Conservation (phyloP, 2,888 invertebrate genomes). For the Electrophaes corylata region DNA sequence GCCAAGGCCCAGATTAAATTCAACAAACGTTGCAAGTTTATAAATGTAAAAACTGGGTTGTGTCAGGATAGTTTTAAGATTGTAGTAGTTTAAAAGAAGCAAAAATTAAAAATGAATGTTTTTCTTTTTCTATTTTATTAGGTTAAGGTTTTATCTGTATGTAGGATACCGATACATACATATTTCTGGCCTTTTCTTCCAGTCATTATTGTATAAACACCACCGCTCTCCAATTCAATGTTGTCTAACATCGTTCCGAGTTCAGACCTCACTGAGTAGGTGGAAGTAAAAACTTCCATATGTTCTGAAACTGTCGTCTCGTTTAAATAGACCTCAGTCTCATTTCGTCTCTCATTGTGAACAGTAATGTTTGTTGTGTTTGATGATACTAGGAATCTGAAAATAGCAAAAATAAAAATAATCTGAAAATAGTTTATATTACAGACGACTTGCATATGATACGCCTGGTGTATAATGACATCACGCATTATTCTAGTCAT, state of each 20-base stretch:
- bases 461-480: no score
- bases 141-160: no score
- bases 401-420: conserved; percentile 26
- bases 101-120: no score
- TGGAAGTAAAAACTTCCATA: conserved; percentile 60
- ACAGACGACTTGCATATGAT: no score
- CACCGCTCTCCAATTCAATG: conserved; percentile 57
- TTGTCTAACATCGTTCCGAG: conserved; percentile 39
- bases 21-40: no score
- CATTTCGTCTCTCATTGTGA: conserved; percentile 53
- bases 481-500: no score
- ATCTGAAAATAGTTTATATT: no score
- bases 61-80: no score
- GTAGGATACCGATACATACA: conserved; percentile 48
- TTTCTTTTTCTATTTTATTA: no score
- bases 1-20: no score
- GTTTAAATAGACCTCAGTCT: conserved; percentile 51
- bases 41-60: no score
- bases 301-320: conserved; percentile 47
- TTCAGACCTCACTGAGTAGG: conserved; percentile 51
- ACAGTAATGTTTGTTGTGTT: conserved; percentile 46
- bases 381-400: conserved; percentile 53
- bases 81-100: no score
- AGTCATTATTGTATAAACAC: conserved; percentile 60
- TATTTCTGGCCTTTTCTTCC: conserved; percentile 43